phyloP scores from a whole-genome alignment of 2,888 invertebrate genomes.

The Terebella lapidaria region DNA sequence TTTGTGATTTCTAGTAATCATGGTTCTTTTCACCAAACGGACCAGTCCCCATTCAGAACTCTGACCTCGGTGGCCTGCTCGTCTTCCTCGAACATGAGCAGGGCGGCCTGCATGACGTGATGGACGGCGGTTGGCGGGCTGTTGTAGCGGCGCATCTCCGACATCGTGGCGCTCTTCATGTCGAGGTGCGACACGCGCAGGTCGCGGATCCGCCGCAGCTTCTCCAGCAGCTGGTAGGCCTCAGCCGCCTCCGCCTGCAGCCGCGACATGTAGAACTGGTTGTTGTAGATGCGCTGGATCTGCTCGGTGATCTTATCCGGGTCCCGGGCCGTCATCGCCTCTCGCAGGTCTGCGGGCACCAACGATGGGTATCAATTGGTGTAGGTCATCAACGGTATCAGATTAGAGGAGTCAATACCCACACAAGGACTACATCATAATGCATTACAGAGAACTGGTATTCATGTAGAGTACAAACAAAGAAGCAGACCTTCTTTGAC shows the following conservation, averaged over 20 bases:
- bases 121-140: slow-evolving; percentile 37
- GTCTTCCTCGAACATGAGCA: slow-evolving; percentile 36
- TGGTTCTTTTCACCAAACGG: no score
- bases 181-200: no score
- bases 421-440: background rate
- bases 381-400: no score
- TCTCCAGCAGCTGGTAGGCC: no score
- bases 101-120: slow-evolving; percentile 38
- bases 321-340: background rate
- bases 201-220: no score
- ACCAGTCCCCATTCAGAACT: no score
- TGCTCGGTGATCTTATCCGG: background rate
- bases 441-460: background rate
- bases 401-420: no score
- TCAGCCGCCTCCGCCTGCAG: background rate
- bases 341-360: background rate
- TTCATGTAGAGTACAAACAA: no score
- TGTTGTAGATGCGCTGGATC: background rate
- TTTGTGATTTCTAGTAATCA: no score
- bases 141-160: slow-evolving; percentile 40
- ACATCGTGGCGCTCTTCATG: slow-evolving; percentile 40
- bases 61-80: slow-evolving; percentile 35
- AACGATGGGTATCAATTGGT: no score
- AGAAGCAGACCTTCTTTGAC: background rate
- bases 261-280: background rate